These are phyloP conservation scores for Furcifer pardalis DNA, from an alignment of 2,797 vertebrate genomes.

Conservation along the genomic window DNA sequence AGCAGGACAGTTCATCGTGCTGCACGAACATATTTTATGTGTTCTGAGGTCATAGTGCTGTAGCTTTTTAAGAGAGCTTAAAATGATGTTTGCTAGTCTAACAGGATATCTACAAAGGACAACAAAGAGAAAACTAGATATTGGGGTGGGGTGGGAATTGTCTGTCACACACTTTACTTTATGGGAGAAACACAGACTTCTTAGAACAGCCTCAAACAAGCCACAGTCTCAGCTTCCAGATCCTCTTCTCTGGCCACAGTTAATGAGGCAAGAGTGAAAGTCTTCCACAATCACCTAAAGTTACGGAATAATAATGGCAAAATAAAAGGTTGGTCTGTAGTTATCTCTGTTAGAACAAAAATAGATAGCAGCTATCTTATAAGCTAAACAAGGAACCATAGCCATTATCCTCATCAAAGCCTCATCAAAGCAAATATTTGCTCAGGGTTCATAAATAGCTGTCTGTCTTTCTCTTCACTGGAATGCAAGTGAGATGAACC, in stretches of 20 bases:
- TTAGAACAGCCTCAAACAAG: neutral
- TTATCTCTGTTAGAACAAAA: neutral
- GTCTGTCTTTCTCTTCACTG: neutral
- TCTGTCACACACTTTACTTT: neutral
- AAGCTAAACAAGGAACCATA: neutral
- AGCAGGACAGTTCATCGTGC: neutral
- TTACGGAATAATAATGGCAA: neutral
- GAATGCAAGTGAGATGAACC: conserved; percentile 9
- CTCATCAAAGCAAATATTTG: neutral
- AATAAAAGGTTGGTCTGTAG: neutral
- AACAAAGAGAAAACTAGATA: neutral
- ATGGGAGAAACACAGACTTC: neutral
- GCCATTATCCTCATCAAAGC: neutral
- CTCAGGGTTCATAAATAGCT: neutral
- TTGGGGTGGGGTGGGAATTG: neutral
- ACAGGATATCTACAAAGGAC: neutral
- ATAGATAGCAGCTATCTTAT: neutral
- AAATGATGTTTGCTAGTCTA: neutral
- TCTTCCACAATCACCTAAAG: neutral
- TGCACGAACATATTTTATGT: neutral
- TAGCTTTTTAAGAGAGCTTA: neutral
- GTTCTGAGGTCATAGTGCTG: neutral
- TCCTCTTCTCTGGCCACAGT: too few relatives aligned
- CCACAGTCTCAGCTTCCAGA: neutral
- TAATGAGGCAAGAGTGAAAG: too few relatives aligned